Evolutionary conservation across 2,113 vertebrate species (phyloP).

Genomic region (Octodon degus): DNA sequence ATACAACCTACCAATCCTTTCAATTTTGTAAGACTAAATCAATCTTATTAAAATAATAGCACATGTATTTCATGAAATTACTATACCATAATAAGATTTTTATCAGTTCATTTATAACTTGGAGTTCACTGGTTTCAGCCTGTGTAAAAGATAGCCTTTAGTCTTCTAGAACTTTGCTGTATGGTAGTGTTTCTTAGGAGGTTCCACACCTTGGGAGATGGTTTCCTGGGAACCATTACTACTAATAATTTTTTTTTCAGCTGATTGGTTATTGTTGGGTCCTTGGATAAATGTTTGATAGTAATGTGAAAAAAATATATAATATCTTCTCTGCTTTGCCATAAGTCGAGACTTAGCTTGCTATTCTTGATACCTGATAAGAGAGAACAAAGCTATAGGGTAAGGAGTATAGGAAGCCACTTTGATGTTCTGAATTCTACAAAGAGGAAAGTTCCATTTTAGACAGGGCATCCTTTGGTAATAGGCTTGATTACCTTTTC

Average conservation of each 20-base stretch:
- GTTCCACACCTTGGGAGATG: background rate
- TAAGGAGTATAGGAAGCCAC: background rate
- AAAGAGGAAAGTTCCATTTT: conserved; percentile 47
- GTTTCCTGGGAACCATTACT: conserved; percentile 28
- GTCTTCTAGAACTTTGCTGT: background rate
- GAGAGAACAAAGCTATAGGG: background rate
- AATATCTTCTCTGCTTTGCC: conserved; percentile 22
- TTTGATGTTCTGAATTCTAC: conserved; percentile 45
- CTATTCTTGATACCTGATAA: background rate
- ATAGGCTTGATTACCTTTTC: conserved; percentile 44
- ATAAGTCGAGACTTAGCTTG: no score
- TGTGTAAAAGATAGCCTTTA: background rate
- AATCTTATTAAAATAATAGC: conserved; percentile 40
- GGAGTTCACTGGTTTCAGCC: background rate
- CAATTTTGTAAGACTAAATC: conserved; percentile 32
- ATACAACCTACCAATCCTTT: conserved; percentile 10
- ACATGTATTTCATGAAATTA: conserved; percentile 31
- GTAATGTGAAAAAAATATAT: conserved; percentile 49
- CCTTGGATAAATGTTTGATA: conserved; percentile 30
- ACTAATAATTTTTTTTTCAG: background rate
- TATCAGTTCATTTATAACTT: conserved; percentile 43
- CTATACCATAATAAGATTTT: conserved; percentile 27
- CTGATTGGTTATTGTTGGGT: conserved; percentile 42
- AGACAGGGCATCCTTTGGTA: conserved; percentile 37
- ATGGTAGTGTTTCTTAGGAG: background rate